Conservation (phyloP, 2,888 invertebrate genomes). For the Abrostola tripartita region DNA sequence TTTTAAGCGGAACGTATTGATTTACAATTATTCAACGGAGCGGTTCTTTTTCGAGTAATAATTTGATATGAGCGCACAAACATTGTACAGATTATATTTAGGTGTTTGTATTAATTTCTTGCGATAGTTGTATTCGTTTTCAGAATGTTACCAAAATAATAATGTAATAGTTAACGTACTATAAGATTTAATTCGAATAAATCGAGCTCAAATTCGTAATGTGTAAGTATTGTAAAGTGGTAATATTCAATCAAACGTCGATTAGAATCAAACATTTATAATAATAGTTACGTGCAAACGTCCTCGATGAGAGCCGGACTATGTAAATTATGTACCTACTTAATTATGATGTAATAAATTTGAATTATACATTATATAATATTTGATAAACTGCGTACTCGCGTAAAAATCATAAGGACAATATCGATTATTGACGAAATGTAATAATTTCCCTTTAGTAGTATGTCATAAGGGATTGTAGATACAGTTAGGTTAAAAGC, state of each 20-base stretch:
- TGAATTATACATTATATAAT: conserved; percentile 81
- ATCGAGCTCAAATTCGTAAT: conserved; percentile 87
- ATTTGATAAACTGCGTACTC: conserved; percentile 86
- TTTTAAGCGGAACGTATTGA: conserved; percentile 72
- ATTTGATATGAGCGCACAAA: conserved; percentile 87
- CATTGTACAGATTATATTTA: conserved; percentile 82
- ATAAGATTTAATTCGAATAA: conserved; percentile 85
- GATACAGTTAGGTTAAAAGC: conserved; percentile 78
- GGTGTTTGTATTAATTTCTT: conserved; percentile 72
- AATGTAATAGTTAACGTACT: conserved; percentile 67
- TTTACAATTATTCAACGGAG: conserved; percentile 75
- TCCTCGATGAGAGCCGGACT: conserved; percentile 83
- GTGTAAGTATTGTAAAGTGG: conserved; percentile 81
- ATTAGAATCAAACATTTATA: conserved; percentile 73
- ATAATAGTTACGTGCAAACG: conserved; percentile 81
- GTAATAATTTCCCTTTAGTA: conserved; percentile 80
- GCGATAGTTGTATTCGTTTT: conserved; percentile 70
- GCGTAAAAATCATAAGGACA: conserved; percentile 88
- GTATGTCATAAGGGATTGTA: conserved; percentile 79
- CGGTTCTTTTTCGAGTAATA: conserved; percentile 76
- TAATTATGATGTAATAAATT: conserved; percentile 75
- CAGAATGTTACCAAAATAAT: conserved; percentile 63
- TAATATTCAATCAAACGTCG: conserved; percentile 75
- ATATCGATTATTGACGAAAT: conserved; percentile 86
- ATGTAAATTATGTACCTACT: conserved; percentile 77